Conservation (phyloP, 2,113 vertebrate genomes). For the Struthio camelus region DNA sequence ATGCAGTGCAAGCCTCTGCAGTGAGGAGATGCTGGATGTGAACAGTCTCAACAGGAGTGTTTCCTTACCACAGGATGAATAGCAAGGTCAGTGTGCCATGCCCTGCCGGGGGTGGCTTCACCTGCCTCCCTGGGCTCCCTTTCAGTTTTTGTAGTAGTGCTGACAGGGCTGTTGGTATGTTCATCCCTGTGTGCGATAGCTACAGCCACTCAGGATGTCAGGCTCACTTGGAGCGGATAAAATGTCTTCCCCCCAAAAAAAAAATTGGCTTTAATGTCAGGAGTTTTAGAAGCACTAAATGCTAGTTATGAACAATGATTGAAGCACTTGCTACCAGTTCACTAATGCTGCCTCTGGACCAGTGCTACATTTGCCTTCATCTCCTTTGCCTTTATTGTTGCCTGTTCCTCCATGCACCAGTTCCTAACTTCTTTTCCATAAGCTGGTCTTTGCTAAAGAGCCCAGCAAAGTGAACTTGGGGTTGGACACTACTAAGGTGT, state of each 20-base stretch:
- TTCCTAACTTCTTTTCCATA: neutral
- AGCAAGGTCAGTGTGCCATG: neutral
- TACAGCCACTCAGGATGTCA: neutral
- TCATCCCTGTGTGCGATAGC: neutral
- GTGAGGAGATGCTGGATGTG: neutral
- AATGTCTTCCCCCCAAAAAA: neutral
- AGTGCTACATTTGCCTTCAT: neutral
- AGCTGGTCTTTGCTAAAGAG: neutral
- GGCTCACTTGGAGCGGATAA: neutral
- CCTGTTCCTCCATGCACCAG: rapidly evolving
- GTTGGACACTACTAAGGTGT: neutral
- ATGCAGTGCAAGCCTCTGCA: neutral
- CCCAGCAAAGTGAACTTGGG: neutral
- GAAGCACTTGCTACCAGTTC: neutral
- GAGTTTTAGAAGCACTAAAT: neutral
- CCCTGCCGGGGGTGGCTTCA: neutral
- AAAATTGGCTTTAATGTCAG: neutral
- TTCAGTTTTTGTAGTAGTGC: rapidly evolving
- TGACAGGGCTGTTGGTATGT: rapidly evolving
- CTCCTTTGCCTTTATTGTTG: neutral
- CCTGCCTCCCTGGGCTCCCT: neutral
- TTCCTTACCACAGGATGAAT: rapidly evolving
- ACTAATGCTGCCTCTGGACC: neutral
- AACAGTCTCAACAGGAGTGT: rapidly evolving
- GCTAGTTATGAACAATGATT: neutral